phyloP scores from a whole-genome alignment of 2,888 invertebrate genomes.

The Netelia fuscicornis region DNA sequence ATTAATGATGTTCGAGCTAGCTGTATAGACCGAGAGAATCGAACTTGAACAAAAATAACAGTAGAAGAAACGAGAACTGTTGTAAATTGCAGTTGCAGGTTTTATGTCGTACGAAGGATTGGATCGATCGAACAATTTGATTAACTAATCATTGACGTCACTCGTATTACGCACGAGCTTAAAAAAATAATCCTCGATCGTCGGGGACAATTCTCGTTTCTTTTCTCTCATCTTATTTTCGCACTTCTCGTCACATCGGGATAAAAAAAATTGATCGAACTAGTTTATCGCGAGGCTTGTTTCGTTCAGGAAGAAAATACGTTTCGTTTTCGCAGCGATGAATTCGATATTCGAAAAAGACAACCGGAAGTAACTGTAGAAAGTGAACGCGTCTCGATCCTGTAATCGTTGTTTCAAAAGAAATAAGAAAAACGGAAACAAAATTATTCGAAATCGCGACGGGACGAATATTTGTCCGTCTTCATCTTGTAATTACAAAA shows the following conservation, averaged over 20 bases:
- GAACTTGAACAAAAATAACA: neutral
- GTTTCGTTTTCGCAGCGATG: neutral
- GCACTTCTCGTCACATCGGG: neutral
- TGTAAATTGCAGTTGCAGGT: no score
- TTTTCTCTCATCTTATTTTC: neutral
- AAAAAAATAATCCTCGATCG: neutral
- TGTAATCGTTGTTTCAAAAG: neutral
- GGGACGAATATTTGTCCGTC: neutral
- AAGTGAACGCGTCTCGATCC: constrained; percentile 9
- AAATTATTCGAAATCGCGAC: constrained; percentile 12
- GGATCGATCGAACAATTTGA: no score
- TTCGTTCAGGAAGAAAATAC: neutral
- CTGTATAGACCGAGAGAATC: neutral
- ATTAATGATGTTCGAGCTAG: neutral
- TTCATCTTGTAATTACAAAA: neutral
- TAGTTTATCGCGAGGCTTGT: neutral
- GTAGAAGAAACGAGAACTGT: neutral
- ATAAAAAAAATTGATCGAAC: neutral
- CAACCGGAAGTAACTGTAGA: constrained; percentile 26
- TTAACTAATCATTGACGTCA: no score
- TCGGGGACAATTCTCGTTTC: neutral
- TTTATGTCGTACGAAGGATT: no score
- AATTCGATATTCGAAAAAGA: neutral
- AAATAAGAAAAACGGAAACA: neutral
- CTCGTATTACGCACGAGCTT: neutral